Evolutionary conservation across 1,140 invertebrate genomes (phyloP).

Genomic region (Scaptomyza montana): DNA sequence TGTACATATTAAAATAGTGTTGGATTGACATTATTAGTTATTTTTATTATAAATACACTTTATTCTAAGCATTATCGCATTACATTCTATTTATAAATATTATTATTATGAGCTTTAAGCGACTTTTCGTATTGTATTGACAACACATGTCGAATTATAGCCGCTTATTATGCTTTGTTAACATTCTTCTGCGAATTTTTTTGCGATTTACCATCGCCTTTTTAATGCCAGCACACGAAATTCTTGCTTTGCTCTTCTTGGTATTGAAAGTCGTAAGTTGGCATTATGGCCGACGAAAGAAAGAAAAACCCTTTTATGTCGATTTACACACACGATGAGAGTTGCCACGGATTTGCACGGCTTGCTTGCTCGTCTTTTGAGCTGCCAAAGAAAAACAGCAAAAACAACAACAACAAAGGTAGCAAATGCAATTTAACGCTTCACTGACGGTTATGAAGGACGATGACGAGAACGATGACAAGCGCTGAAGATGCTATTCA

Average conservation of each 20-base stretch:
- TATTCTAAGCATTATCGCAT: not conserved
- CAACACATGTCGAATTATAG: conserved; percentile 43
- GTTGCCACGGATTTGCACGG: conserved; percentile 57
- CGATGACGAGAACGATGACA: conserved; percentile 10
- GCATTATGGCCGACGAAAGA: conserved; percentile 47
- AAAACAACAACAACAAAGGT: conserved; percentile 38
- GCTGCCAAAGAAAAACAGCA: not conserved
- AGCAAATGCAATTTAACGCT: conserved; percentile 77
- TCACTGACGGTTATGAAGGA: conserved; percentile 51
- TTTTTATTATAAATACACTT: not conserved
- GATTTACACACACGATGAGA: conserved; percentile 48
- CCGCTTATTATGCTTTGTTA: conserved; percentile 13
- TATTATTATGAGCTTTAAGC: conserved; percentile 45
- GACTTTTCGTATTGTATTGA: conserved; percentile 38
- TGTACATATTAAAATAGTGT: not conserved
- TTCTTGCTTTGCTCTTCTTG: conserved; percentile 9
- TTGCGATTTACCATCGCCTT: not conserved
- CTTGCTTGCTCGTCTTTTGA: conserved; percentile 13
- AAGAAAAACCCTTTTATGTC: conserved; percentile 68
- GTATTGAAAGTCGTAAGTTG: conserved; percentile 37
- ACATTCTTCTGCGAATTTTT: not conserved
- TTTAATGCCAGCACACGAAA: conserved; percentile 20
- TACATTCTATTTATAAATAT: conserved; percentile 13
- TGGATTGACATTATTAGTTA: not conserved
- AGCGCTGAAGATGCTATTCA: conserved; percentile 36